phyloP scores from a whole-genome alignment of 2,888 invertebrate genomes.

The Neoascia interrupta region DNA sequence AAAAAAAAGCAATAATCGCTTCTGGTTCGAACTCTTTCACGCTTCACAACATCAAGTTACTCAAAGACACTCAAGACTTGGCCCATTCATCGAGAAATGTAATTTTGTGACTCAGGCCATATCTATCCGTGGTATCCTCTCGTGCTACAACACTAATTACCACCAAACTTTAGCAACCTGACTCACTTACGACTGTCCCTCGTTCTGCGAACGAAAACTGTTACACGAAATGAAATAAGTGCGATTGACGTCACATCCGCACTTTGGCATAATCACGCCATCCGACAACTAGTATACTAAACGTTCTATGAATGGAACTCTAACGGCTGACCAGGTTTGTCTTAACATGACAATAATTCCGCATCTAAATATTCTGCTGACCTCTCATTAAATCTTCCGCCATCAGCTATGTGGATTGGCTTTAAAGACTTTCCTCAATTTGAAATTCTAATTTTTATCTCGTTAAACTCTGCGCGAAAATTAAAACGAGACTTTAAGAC shows the following conservation, averaged over 20 bases:
- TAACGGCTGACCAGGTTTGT: not conserved
- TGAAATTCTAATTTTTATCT: slow-evolving; percentile 12
- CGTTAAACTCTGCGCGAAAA: not conserved
- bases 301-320: slow-evolving; percentile 30
- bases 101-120: not conserved
- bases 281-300: not conserved
- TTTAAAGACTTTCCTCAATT: slow-evolving; percentile 4
- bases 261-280: not conserved
- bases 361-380: not conserved
- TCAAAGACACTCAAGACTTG: too few relatives aligned
- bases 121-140: too few relatives aligned
- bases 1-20: not conserved
- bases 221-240: too few relatives aligned
- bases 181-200: slow-evolving; percentile 9
- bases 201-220: not conserved
- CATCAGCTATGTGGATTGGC: too few relatives aligned
- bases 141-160: not conserved
- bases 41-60: not conserved
- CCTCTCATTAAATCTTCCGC: too few relatives aligned
- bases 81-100: not conserved
- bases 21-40: not conserved
- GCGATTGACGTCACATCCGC: slow-evolving; percentile 49
- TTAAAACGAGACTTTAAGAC: slow-evolving; percentile 14
- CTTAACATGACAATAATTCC: not conserved
- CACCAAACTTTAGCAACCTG: slow-evolving; percentile 1